Evolutionary conservation across 2,113 vertebrate genomes (phyloP), one percentile per base, ranked within the genome.

Genomic region (Oncorhynchus clarkii): DNA sequence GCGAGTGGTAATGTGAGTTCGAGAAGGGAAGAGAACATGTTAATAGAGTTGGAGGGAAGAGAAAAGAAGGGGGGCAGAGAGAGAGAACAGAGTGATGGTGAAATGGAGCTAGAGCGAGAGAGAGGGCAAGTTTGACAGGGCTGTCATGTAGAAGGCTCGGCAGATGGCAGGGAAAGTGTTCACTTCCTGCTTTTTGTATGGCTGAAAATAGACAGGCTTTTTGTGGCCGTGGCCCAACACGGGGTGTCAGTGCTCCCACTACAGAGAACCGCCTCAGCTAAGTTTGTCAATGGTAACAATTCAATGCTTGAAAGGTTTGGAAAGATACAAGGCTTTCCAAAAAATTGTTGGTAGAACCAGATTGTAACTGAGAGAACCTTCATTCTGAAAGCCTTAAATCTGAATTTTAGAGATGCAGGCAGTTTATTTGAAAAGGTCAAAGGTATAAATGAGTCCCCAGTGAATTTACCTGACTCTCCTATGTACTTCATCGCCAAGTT

Each of bases 141-240:
- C 64, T 82, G 74, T 76, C 82, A 78, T 75, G 75, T 70, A 80
- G 62, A 51, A 78, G 9, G 78, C 71, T 70, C 68, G 34, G 69
- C 78, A 78, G 54, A 49, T 48, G 64, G 18, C 57, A 60, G 77
- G 80, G 78, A 82, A 82, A 82, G 80, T 82, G 67, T 78, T 78
- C 65, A 88, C 88, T 88, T 88, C 88, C 88, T 90, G 83, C 68
- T 83, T 86, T 86, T 83, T 85, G 80, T 82, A 79, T 71, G 64
- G 68, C 75, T 77, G 77, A 74, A 75, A 88, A 79, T 77, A 82
- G 76, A 75, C 51, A 67, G 65, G 67, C 62, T 81, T 84, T 77
- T 77, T 84, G 82, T 88, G 76, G 67, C 76, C 59, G 34, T n/a
- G 64, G 59, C 67, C 59, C 49, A 74, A 31, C 29, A 54, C 20